A percentile compares a stretch with the other conserved stretches of the same genome.
phyloP scores from a whole-genome alignment of 2,888 invertebrate genomes.

The Andrena minutula region DNA sequence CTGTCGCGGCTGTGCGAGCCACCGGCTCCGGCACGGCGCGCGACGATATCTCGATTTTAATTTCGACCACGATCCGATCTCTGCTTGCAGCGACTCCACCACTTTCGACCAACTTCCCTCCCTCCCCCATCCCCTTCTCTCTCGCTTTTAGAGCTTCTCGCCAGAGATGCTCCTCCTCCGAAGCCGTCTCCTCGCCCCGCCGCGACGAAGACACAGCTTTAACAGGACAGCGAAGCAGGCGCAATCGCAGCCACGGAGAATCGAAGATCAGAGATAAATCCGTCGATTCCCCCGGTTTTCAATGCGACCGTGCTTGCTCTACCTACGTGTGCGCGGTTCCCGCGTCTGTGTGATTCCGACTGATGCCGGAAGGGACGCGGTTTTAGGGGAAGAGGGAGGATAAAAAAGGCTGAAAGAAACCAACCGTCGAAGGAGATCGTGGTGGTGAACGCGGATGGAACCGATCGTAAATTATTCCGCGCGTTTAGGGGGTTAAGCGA shows the following conservation, averaged over 20 bases:
- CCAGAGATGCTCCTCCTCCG: neutral
- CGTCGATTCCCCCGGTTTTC: conserved; percentile 42
- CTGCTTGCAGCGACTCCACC: neutral
- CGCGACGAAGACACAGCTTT: neutral
- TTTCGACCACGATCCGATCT: conserved; percentile 32
- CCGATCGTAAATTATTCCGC: conserved; percentile 78
- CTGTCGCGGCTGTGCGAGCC: neutral
- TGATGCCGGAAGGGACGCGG: conserved; percentile 35
- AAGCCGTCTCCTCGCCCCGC: neutral
- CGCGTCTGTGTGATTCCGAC: conserved; percentile 18
- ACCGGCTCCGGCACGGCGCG: conserved; percentile 47
- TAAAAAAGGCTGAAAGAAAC: conserved; percentile 51
- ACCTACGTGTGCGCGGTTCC: neutral
- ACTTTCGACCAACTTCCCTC: conserved; percentile 8
- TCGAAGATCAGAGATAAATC: conserved; percentile 56
- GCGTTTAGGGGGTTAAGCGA: conserved; percentile 76
- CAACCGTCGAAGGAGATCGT: conserved; percentile 60
- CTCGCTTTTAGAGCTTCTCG: neutral
- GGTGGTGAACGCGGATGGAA: conserved; percentile 65
- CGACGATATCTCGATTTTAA: conserved; percentile 56
- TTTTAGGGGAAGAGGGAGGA: conserved; percentile 25
- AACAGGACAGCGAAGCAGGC: neutral
- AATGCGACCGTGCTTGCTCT: neutral
- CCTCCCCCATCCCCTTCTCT: neutral
- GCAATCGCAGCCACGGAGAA: conserved; percentile 8